Base-by-base conservation (phyloP, 2,797 vertebrate species). In the Falco naumanni region DNA sequence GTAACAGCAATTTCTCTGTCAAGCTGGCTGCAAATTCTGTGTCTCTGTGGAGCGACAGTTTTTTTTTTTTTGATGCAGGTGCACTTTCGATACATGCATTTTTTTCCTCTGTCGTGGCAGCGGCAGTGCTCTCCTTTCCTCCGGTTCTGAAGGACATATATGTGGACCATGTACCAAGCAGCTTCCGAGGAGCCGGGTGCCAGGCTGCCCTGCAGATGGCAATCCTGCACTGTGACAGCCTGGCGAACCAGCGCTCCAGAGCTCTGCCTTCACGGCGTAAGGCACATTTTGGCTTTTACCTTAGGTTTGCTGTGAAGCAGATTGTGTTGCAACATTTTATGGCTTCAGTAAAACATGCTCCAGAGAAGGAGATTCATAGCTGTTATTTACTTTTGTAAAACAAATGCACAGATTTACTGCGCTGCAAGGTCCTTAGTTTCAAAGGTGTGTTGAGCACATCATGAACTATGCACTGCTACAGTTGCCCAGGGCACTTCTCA, bases 121-220 rank as follows among this genome's bases (percentile, higher is more conserved):
- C 14, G 15, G 31, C 15, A 19, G 29, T 7, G 31, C 41, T 48
- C 57, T 47, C 45, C 26, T 70, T 57, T 26, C 28, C 37, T 20
- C 5, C 29, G 2, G 16, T 69, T 70, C 56, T 50, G 53, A 51
- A 33, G 57, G 24, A 19, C 37, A 10, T 19, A 10, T 9, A 0
- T 0, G 18, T 57, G 51, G 29, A n/a, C 11, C 4, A 6, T 59
- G 8, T 26, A 9, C 16, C 66, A 53, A 37, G 6, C 51, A 37
- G 39, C 19, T 10, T 31, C 26, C 47, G 7, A 54, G 51, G 7
- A 59, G 26, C 29, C 2, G 13, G 50, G 4, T 29, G 39, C 54
- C 39, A 17, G 69, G 48, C 50, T 92, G 89, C 50, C 86, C 95
- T 92, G 87, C 64, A 94, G 93, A 88, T 90, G 93, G 89, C 92